These are phyloP conservation scores for Microplitis demolitor DNA, from an alignment of 1,140 invertebrate species.

Conservation along the genomic window DNA sequence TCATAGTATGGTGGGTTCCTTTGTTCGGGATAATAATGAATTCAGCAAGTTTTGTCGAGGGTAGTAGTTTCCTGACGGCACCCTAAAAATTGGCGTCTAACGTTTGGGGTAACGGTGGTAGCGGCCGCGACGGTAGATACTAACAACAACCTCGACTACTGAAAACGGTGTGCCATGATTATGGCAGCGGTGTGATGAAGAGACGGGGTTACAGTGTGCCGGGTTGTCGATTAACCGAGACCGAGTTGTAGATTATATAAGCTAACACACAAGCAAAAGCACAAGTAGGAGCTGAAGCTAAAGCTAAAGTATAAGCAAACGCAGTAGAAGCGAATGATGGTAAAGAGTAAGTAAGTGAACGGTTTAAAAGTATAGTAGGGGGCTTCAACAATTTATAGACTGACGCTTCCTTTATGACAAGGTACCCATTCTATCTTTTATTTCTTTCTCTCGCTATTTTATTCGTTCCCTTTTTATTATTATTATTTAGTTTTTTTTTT, in stretches of 20 bases:
- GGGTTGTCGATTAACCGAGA: slow-evolving; percentile 14
- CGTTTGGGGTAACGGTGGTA: slow-evolving; percentile 28
- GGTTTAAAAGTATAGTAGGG: slow-evolving; percentile 16
- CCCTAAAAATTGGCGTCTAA: slow-evolving; percentile 56
- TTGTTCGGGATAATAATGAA: slow-evolving; percentile 58
- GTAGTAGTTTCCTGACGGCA: slow-evolving; percentile 59
- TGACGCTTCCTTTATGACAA: slow-evolving; percentile 58
- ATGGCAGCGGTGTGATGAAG: neutral
- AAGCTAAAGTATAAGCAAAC: neutral
- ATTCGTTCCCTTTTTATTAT: neutral
- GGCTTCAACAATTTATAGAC: slow-evolving; percentile 55
- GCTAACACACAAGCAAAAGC: neutral
- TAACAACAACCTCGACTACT: neutral
- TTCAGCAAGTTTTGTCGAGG: slow-evolving; percentile 59
- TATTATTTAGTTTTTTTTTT: too few species aligned
- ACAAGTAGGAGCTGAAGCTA: neutral
- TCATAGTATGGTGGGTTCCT: slow-evolving; percentile 33
- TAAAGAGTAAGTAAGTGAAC: slow-evolving; percentile 14
- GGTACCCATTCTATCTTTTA: slow-evolving; percentile 25
- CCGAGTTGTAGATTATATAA: neutral
- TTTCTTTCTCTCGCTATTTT: neutral
- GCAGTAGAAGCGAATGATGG: neutral
- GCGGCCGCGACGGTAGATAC: neutral
- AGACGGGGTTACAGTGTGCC: neutral
- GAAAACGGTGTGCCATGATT: neutral